phyloP scores from a whole-genome alignment of 2,113 vertebrate genomes.

The Indicator maculatus region DNA sequence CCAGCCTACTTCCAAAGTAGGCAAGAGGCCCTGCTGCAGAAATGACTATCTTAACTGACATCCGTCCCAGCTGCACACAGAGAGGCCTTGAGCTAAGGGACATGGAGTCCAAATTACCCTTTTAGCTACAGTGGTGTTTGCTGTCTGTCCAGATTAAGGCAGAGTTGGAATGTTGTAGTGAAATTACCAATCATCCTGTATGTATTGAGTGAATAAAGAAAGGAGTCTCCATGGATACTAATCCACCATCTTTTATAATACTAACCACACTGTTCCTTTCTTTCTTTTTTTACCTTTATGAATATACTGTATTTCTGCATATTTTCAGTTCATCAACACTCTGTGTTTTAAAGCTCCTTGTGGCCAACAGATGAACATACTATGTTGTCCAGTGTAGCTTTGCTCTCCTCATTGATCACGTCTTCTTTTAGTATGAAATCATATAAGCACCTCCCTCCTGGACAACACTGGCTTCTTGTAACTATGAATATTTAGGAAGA shows the following conservation, averaged over 20 bases:
- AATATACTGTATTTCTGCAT: neutral
- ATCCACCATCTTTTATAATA: constrained; percentile 32
- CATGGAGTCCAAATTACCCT: neutral
- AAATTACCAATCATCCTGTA: neutral
- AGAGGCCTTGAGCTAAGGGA: neutral
- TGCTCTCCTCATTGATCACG: neutral
- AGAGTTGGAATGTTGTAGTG: neutral
- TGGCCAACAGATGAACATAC: neutral
- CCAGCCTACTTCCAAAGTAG: neutral
- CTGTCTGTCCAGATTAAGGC: neutral
- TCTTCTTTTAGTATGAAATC: neutral
- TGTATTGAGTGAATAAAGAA: neutral
- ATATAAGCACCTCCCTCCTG: neutral
- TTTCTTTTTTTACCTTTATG: neutral
- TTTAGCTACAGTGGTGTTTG: constrained; percentile 13
- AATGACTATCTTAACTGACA: neutral
- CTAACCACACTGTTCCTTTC: neutral
- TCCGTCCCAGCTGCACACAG: neutral
- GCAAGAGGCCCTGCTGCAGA: neutral
- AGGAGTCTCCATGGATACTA: constrained; percentile 37
- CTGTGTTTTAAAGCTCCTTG: neutral
- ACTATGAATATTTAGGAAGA: neutral
- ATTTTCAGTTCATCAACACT: neutral
- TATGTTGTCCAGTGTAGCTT: neutral
- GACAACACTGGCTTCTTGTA: neutral